Conservation (phyloP, 2,888 invertebrate genomes). For the Pheosia tremula region DNA sequence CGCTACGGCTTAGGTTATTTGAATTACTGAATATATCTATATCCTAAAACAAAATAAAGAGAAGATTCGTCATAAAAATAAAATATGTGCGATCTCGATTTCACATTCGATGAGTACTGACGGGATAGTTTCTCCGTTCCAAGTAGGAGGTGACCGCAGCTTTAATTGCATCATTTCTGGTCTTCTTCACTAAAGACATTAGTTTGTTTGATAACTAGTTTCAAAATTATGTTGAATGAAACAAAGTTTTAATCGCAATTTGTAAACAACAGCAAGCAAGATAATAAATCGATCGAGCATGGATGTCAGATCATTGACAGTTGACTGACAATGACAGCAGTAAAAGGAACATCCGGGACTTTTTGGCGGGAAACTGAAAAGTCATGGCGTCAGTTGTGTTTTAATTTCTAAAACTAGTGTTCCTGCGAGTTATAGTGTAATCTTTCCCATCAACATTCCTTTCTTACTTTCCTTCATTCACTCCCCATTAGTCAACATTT, state of each 20-base stretch:
- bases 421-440: too few relatives aligned
- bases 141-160: constrained; percentile 87
- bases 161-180: constrained; percentile 87
- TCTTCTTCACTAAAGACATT: constrained; percentile 84
- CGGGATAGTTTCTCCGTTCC: constrained; percentile 88
- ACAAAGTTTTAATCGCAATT: not conserved
- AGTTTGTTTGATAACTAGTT: constrained; percentile 11
- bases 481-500: too few relatives aligned
- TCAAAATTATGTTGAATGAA: not conserved
- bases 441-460: too few relatives aligned
- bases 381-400: too few relatives aligned
- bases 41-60: constrained; percentile 74
- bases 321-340: too few relatives aligned
- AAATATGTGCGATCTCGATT: not conserved
- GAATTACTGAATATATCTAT: constrained; percentile 85
- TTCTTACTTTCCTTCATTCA: too few relatives aligned
- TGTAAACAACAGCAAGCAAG: not conserved
- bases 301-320: too few relatives aligned
- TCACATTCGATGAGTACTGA: constrained; percentile 47
- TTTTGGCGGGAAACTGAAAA: too few relatives aligned
- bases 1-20: constrained; percentile 83
- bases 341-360: too few relatives aligned
- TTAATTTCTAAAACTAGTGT: too few relatives aligned
- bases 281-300: too few relatives aligned
- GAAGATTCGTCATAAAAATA: not conserved